Percentiles rank a stretch among this genome's conserved stretches.
Conservation (phyloP, 2,888 invertebrate genomes). For the Amaurobius ferox region DNA sequence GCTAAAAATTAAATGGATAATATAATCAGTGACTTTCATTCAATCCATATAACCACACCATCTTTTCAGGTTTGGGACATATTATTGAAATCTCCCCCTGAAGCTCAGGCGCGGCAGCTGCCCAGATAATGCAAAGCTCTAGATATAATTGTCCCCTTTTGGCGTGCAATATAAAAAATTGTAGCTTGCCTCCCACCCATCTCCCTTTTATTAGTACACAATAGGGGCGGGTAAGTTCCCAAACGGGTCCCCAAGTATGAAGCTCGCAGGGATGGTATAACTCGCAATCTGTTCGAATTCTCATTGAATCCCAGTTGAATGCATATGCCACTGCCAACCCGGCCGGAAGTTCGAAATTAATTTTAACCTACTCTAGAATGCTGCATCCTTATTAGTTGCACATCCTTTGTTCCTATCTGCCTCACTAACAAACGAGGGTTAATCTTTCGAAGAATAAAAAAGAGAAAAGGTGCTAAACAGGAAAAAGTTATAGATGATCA, state of each 20-base stretch:
- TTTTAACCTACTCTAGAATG: slow-evolving; percentile 41
- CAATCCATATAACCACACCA: too few species aligned
- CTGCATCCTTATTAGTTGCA: slow-evolving; percentile 58
- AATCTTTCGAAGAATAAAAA: not conserved
- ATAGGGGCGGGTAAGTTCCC: not conserved
- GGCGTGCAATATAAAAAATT: not conserved
- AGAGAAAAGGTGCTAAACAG: not conserved
- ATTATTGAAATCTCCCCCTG: not conserved
- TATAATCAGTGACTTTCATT: too few species aligned
- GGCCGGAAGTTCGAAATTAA: slow-evolving; percentile 52
- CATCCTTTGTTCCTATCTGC: slow-evolving; percentile 46
- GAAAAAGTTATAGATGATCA: too few species aligned
- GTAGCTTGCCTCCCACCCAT: not conserved
- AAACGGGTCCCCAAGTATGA: slow-evolving; percentile 4
- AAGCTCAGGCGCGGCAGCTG: not conserved
- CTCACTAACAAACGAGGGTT: not conserved
- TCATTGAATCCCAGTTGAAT: slow-evolving; percentile 18
- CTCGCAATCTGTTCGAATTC: slow-evolving; percentile 19
- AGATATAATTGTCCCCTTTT: not conserved
- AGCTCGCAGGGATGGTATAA: not conserved
- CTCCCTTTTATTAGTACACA: slow-evolving; percentile 16
- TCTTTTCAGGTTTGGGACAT: not conserved
- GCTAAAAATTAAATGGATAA: too few species aligned
- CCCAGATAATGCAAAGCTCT: not conserved
- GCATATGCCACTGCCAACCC: slow-evolving; percentile 8